A percentile compares a stretch with the other conserved stretches of the same genome.
phyloP scores from a whole-genome alignment of 1,140 invertebrate species.

The Zaprionus ghesquierei region DNA sequence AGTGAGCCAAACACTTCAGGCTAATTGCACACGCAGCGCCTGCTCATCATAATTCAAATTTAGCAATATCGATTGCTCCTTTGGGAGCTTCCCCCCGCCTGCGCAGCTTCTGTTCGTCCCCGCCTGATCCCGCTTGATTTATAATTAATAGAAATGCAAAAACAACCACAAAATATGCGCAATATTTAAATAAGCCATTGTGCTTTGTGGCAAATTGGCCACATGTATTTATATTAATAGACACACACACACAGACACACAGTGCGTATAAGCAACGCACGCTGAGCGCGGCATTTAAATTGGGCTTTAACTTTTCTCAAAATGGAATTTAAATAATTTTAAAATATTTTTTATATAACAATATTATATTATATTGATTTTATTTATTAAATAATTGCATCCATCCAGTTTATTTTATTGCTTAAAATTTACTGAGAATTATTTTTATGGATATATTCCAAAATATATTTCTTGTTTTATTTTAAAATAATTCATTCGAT shows the following conservation, averaged over 20 bases:
- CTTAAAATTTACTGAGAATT: no score
- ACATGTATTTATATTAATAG: constrained; percentile 55
- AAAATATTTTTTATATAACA: neutral
- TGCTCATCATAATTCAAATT: constrained; percentile 50
- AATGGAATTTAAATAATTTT: neutral
- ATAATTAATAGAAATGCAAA: constrained; percentile 62
- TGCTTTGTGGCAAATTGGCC: constrained; percentile 45
- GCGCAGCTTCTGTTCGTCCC: neutral
- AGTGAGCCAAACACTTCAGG: constrained; percentile 20
- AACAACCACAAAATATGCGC: constrained; percentile 5
- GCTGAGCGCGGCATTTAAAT: constrained; percentile 19
- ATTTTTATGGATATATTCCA: no score
- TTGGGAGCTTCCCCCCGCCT: neutral
- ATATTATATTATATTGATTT: neutral
- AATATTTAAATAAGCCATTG: constrained; percentile 50
- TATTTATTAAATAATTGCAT: no score
- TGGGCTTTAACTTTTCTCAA: neutral
- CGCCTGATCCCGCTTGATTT: constrained; percentile 55
- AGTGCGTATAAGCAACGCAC: constrained; percentile 45
- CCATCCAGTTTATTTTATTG: no score
- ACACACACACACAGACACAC: constrained; percentile 30
- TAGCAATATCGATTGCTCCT: constrained; percentile 41
- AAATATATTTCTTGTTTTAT: no score
- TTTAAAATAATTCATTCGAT: no score
- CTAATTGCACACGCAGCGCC: constrained; percentile 40